phyloP scores from a whole-genome alignment of 2,113 vertebrate species.

The Ranitomeya imitator region DNA sequence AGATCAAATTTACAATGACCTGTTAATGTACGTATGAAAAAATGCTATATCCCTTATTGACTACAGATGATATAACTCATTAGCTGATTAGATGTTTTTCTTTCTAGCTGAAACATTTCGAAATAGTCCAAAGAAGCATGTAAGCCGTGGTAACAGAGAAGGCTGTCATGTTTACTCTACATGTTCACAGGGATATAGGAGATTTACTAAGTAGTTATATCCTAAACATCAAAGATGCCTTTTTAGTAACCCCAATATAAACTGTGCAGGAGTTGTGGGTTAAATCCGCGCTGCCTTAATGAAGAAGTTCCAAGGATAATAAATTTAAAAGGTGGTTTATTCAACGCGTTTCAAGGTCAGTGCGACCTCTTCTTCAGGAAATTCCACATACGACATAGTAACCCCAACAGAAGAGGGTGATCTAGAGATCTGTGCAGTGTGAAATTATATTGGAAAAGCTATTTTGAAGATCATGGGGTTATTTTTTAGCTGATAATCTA shows the following conservation, averaged over 20 bases:
- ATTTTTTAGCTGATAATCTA: too few relatives aligned
- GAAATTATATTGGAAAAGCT: neutral
- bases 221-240: slow-evolving; percentile 1
- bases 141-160: slow-evolving; percentile 11
- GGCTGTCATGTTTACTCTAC: neutral
- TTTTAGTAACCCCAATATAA: neutral
- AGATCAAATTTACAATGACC: neutral
- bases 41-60: neutral
- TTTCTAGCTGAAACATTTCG: slow-evolving; percentile 17
- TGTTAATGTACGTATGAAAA: neutral
- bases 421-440: neutral
- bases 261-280: too few relatives aligned
- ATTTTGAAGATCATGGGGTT: neutral
- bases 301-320: too few relatives aligned
- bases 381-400: too few relatives aligned
- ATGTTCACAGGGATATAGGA: neutral
- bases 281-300: too few relatives aligned
- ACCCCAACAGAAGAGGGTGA: neutral
- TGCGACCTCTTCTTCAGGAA: too few relatives aligned
- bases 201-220: slow-evolving; percentile 9
- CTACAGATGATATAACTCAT: neutral
- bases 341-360: too few relatives aligned
- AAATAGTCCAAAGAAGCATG: slow-evolving; percentile 24
- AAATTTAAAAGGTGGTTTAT: too few relatives aligned
- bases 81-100: slow-evolving; percentile 22